Base-by-base conservation (phyloP, 2,113 vertebrate species). In the Pyxicephalus adspersus region DNA sequence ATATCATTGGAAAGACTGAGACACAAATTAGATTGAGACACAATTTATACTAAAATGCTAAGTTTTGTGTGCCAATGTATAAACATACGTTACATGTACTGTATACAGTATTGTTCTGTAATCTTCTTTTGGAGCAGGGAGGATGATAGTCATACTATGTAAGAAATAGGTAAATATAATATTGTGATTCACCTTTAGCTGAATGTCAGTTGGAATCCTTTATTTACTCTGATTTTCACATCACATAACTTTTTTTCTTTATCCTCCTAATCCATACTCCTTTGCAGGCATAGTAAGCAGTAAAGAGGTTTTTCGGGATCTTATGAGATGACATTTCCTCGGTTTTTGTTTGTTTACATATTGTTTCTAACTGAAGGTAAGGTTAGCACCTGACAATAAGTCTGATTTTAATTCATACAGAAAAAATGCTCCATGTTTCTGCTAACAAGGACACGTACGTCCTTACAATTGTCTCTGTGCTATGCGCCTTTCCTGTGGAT, bases 251-350 rank as follows among this genome's bases (percentile, higher is more conserved):
- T 58, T 60, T n/a, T 77, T 18, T 23, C 22, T 77, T 77, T 60
- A 79, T 79, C 64, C 64, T 20, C 54, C n/a, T 80, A 67, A 80
- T 51, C 78, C 67, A 54, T 60, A 64, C 57, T 63, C 34, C 45
- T 57, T 70, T 80, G 26, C 45, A 64, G 78, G 67, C 66, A 80
- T 72, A 63, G 64, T 26, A 19, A 51, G 66, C 9, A 64, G 66
- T 63, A 52, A 31, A 52, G 51, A 13, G 64, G 76, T 58, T 79
- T 79, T 68, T n/a, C n/a, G 2, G 18, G 25, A 45, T 38, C 22
- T 70, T 38, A 80, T 50, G 70, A 67, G 76, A 54, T 80, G 67
- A 80, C 78, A 80, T 80, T 80, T 80, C 51, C 67, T 50, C 58
- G 31, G 38, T 72, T 63, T 72, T 29, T 73, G 18, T 71, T 61